Conservation (phyloP, 2,888 invertebrate species). For the Orthonychiurus folsomi region DNA sequence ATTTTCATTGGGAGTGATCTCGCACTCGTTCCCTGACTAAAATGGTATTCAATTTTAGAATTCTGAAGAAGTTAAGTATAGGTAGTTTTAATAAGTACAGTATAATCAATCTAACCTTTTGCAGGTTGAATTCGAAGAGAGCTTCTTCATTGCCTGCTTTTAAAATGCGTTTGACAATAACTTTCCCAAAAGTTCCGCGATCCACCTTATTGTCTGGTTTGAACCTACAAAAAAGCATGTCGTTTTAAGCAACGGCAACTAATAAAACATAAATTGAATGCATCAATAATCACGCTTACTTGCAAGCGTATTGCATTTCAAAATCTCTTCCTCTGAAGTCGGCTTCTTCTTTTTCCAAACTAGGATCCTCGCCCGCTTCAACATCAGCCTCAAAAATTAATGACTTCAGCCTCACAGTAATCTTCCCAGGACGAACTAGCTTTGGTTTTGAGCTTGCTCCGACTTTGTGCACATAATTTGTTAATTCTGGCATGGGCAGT, state of each 20-base stretch:
- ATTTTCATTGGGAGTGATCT: conserved; percentile 16
- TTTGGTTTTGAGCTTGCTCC: conserved; percentile 40
- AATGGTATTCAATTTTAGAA: conserved; percentile 11
- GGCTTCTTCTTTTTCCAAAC: conserved; percentile 40
- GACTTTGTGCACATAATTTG: conserved; percentile 33
- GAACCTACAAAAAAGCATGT: conserved; percentile 30
- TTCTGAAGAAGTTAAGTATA: conserved; percentile 11
- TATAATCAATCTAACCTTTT: too few species aligned
- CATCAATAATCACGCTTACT: conserved; percentile 26
- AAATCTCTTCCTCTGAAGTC: conserved; percentile 42
- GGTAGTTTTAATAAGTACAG: conserved; percentile 3
- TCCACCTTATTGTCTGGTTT: conserved; percentile 37
- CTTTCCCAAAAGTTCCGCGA: conserved; percentile 42
- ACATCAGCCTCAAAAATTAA: conserved; percentile 42
- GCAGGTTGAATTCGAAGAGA: conserved; percentile 42
- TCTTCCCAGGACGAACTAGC: conserved; percentile 40
- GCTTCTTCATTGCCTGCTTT: conserved; percentile 31
- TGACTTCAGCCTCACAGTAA: conserved; percentile 40
- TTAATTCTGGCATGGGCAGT: conserved; percentile 26
- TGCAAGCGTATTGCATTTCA: conserved; percentile 43
- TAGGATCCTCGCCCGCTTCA: conserved; percentile 41
- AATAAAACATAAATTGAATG: background rate
- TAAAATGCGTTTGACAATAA: conserved; percentile 39
- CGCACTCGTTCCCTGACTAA: conserved; percentile 18
- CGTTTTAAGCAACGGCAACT: conserved; percentile 7